A percentile compares a stretch with the other conserved stretches of the same genome.
Evolutionary conservation across 2,888 invertebrate genomes (phyloP).

Genomic region (Cryptosula pallasiana): DNA sequence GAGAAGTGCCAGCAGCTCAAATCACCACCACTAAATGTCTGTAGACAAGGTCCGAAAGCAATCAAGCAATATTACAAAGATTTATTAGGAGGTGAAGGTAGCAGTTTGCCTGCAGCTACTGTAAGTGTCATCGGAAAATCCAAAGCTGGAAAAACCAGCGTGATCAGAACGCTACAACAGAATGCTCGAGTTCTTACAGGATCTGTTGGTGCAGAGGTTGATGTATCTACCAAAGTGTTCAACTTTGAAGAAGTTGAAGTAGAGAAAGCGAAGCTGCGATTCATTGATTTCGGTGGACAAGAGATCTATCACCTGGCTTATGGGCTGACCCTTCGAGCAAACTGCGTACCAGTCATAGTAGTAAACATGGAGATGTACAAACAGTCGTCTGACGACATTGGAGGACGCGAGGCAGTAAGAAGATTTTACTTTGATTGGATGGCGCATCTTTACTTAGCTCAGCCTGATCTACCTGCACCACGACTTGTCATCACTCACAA

Average conservation of each 20-base stretch:
- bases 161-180: background rate
- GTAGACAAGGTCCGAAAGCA: background rate
- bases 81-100: background rate
- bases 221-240: background rate
- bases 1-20: background rate
- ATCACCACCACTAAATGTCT: background rate
- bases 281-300: no score
- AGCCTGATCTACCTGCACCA: no score
- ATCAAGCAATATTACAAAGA: background rate
- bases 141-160: background rate
- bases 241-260: background rate
- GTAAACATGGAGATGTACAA: no score
- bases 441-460: no score
- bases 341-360: no score
- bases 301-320: no score
- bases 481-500: no score
- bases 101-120: background rate
- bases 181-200: background rate
- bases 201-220: background rate
- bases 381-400: no score
- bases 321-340: no score
- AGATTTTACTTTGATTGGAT: no score
- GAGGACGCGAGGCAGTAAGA: no score
- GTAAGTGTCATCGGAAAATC: background rate
- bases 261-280: no score